Evolutionary conservation across 2,888 invertebrate genomes (phyloP).

Genomic region (Leucoma salicis): DNA sequence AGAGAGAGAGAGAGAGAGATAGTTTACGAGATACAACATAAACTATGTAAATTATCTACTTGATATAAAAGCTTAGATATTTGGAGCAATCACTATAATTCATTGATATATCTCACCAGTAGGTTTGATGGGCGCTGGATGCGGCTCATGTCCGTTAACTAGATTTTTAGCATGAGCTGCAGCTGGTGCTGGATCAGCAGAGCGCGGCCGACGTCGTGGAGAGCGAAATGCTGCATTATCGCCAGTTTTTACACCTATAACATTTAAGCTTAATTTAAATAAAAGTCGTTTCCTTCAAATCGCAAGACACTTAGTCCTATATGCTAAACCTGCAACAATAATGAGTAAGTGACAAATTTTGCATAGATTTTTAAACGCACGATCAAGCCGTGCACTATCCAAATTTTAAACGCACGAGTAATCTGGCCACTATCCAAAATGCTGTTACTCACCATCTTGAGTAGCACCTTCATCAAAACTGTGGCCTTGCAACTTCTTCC

Average conservation of each 20-base stretch:
- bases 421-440: no score
- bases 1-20: no score
- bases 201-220: slow-evolving; percentile 89
- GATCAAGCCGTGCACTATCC: no score
- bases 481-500: slow-evolving; percentile 76
- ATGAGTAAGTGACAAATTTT: no score
- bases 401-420: no score
- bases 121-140: slow-evolving; percentile 88
- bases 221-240: slow-evolving; percentile 85
- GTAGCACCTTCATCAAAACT: slow-evolving; percentile 76
- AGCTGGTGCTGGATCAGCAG: slow-evolving; percentile 77
- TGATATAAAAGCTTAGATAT: neutral
- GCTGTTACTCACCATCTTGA: slow-evolving; percentile 69
- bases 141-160: slow-evolving; percentile 80
- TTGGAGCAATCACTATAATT: neutral
- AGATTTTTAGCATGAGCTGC: slow-evolving; percentile 50
- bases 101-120: slow-evolving; percentile 54
- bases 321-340: no score
- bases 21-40: neutral
- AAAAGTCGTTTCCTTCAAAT: no score
- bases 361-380: no score
- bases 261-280: no score
- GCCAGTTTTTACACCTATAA: slow-evolving; percentile 57
- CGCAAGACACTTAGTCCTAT: no score
- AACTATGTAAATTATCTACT: neutral